phyloP scores from a whole-genome alignment of 2,888 invertebrate genomes.

The Camptogramma bilineatum region DNA sequence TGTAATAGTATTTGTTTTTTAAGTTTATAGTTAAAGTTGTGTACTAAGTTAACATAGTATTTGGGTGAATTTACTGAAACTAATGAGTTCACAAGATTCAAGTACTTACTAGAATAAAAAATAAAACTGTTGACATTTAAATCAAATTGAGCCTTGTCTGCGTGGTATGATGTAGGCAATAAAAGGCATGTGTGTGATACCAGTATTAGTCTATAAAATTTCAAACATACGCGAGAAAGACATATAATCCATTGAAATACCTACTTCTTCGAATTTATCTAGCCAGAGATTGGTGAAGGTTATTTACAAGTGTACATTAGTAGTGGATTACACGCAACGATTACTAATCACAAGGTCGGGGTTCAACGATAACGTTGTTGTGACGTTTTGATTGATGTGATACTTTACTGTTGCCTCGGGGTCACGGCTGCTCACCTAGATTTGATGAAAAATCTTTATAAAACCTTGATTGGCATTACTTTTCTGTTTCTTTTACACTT shows the following conservation, averaged over 20 bases:
- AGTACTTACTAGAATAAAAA: too few species aligned
- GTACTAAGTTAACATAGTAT: too few species aligned
- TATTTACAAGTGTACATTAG: slow-evolving; percentile 45
- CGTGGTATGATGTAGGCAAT: too few species aligned
- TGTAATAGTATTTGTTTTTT: too few species aligned
- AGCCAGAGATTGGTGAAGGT: slow-evolving; percentile 34
- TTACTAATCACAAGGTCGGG: slow-evolving; percentile 56
- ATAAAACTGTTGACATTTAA: too few species aligned
- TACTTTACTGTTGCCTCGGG: slow-evolving; percentile 40
- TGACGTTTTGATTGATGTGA: slow-evolving; percentile 64
- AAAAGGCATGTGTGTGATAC: too few species aligned
- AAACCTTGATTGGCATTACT: neutral
- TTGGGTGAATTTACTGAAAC: too few species aligned
- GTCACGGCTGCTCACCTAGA: slow-evolving; percentile 41
- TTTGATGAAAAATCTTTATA: slow-evolving; percentile 32
- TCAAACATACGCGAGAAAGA: too few species aligned
- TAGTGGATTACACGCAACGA: slow-evolving; percentile 47
- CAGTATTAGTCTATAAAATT: too few species aligned
- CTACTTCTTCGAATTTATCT: slow-evolving; percentile 13
- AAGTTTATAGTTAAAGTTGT: too few species aligned
- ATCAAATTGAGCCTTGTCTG: too few species aligned
- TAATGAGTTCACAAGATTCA: too few species aligned
- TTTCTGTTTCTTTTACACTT: neutral
- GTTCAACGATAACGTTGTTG: slow-evolving; percentile 54
- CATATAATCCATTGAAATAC: neutral